Percentiles rank a stretch among this genome's conserved stretches.
These are phyloP conservation scores for Athalia rosae DNA, from an alignment of 2,888 invertebrate genomes.

Conservation along the genomic window DNA sequence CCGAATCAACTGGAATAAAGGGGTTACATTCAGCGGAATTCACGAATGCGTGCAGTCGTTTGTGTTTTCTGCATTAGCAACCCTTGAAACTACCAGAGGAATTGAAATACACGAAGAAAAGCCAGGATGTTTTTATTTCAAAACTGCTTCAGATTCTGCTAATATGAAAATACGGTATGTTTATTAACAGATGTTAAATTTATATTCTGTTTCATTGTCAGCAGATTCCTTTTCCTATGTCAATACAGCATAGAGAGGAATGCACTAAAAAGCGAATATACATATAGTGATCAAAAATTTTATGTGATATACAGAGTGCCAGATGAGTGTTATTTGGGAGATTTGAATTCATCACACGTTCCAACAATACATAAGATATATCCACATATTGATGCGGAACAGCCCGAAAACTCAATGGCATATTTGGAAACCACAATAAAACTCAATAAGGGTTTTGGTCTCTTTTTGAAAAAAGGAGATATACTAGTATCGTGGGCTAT, in stretches of 20 bases:
- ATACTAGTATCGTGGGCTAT: constrained; percentile 70
- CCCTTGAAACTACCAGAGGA: neutral
- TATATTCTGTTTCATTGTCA: neutral
- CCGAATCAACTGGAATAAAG: constrained; percentile 60
- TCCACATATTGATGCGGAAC: constrained; percentile 64
- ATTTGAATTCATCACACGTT: constrained; percentile 61
- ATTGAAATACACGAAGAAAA: neutral
- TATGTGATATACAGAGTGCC: constrained; percentile 58
- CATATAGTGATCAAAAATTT: neutral
- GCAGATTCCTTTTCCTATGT: no score
- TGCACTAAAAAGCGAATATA: neutral
- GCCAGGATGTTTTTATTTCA: constrained; percentile 48
- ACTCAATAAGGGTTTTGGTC: constrained; percentile 68
- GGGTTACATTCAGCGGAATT: constrained; percentile 57
- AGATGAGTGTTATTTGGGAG: constrained; percentile 64
- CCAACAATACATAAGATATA: constrained; percentile 64
- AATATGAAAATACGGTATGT: constrained; percentile 48
- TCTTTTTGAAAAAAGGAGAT: constrained; percentile 67
- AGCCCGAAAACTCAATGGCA: constrained; percentile 56
- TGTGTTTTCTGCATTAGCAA: constrained; percentile 55
- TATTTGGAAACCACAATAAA: constrained; percentile 64
- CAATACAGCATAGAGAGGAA: neutral
- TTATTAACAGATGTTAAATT: neutral
- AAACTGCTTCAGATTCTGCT: constrained; percentile 51
- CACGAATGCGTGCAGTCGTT: constrained; percentile 56